These are phyloP conservation scores for Pyrrhia umbra DNA, from an alignment of 2,888 invertebrate genomes.

Conservation along the genomic window DNA sequence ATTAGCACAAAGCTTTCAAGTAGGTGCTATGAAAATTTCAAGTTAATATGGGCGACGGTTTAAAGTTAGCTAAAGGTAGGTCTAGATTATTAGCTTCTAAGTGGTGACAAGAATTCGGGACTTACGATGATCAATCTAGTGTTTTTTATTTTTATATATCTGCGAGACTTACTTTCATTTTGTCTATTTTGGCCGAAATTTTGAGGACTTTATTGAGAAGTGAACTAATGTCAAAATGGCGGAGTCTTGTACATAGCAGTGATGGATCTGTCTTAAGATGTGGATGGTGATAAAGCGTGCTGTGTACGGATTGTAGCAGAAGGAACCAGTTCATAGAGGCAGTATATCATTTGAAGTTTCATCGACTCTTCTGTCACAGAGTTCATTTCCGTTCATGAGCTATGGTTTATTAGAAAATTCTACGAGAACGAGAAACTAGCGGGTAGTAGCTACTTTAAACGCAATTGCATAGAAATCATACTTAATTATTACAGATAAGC, in stretches of 20 bases:
- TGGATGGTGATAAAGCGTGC: not conserved
- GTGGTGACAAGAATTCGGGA: not conserved
- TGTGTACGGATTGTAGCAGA: too few relatives aligned
- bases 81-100: constrained; percentile 8
- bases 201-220: not conserved
- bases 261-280: not conserved
- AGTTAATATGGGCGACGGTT: constrained; percentile 86
- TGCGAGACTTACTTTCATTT: not conserved
- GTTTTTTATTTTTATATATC: not conserved
- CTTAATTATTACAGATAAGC: constrained; percentile 77
- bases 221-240: constrained; percentile 3
- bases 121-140: not conserved
- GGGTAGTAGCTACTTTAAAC: too few relatives aligned
- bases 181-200: not conserved
- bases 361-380: too few relatives aligned
- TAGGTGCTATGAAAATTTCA: constrained; percentile 85
- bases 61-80: constrained; percentile 84
- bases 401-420: too few relatives aligned
- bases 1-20: constrained; percentile 72
- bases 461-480: not conserved
- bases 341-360: too few relatives aligned
- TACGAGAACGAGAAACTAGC: too few relatives aligned
- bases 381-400: too few relatives aligned
- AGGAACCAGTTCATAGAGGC: too few relatives aligned
- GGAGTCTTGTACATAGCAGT: not conserved